These are phyloP conservation scores for Notolepis coatsorum DNA, from an alignment of 2,797 vertebrate species.

Conservation along the genomic window DNA sequence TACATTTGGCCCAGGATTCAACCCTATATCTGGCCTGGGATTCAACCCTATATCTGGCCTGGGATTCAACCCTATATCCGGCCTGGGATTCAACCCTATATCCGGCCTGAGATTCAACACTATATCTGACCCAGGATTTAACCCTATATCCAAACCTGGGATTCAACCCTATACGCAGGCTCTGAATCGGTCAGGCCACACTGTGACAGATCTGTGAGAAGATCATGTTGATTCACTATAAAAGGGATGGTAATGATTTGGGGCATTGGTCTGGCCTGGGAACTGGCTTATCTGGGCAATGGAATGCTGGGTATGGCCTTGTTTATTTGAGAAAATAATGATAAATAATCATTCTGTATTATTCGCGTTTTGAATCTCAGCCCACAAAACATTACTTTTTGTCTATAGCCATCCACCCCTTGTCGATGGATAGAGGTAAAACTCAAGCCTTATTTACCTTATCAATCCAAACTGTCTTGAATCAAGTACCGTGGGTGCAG, in stretches of 20 bases:
- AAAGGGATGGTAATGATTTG: neutral
- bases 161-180: constrained; percentile 16
- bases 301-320: neutral
- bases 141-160: constrained; percentile 15
- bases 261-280: neutral
- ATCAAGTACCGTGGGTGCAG: too few species aligned
- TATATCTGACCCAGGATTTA: constrained; percentile 29
- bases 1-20: too few species aligned
- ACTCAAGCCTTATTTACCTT: too few species aligned
- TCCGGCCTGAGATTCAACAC: too few species aligned
- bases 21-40: constrained; percentile 26
- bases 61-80: constrained; percentile 22
- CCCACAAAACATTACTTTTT: neutral
- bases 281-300: constrained; percentile 1
- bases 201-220: constrained; percentile 10
- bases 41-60: constrained; percentile 19
- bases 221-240: too few species aligned
- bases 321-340: neutral
- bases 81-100: constrained; percentile 23
- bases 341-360: neutral
- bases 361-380: neutral
- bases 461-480: neutral
- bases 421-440: neutral
- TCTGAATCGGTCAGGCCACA: constrained; percentile 23
- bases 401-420: too few species aligned